Percentiles rank a stretch among this genome's conserved stretches.
phyloP scores from a whole-genome alignment of 2,888 invertebrate genomes.

The Eudasyphora cyanicolor region DNA sequence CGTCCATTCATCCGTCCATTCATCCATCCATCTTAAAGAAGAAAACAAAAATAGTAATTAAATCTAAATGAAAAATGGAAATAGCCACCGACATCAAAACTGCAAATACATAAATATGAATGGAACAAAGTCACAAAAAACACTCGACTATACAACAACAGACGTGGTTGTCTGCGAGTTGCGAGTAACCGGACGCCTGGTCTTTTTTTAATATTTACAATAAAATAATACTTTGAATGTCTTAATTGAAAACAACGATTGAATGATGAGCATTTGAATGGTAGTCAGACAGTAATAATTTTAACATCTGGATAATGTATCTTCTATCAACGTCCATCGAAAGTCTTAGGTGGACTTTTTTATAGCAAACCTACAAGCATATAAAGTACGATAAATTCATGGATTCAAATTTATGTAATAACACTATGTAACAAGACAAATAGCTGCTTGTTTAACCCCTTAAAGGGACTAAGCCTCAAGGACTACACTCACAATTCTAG shows the following conservation, averaged over 20 bases:
- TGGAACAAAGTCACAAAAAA: constrained; percentile 31
- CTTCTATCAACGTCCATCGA: too few relatives aligned
- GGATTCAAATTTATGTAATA: too few relatives aligned
- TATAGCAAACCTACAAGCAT: too few relatives aligned
- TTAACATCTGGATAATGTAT: constrained; percentile 11
- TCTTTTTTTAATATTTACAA: neutral
- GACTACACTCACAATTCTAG: too few relatives aligned
- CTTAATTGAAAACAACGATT: neutral
- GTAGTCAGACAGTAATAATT: neutral
- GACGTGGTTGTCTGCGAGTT: neutral
- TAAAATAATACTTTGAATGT: neutral
- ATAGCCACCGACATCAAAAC: constrained; percentile 21
- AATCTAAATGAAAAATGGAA: constrained; percentile 46
- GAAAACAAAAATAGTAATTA: constrained; percentile 43
- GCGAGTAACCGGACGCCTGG: neutral
- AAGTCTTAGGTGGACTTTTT: too few relatives aligned
- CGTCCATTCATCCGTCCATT: constrained; percentile 10
- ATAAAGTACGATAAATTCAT: too few relatives aligned
- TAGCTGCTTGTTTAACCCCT: too few relatives aligned
- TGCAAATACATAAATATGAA: neutral
- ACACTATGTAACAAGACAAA: too few relatives aligned
- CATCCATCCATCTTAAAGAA: neutral
- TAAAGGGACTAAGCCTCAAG: too few relatives aligned
- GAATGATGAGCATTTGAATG: neutral
- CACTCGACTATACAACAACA: neutral